Evolutionary conservation across 2,797 vertebrate genomes (phyloP).

Genomic region (Telmatherina bonti): DNA sequence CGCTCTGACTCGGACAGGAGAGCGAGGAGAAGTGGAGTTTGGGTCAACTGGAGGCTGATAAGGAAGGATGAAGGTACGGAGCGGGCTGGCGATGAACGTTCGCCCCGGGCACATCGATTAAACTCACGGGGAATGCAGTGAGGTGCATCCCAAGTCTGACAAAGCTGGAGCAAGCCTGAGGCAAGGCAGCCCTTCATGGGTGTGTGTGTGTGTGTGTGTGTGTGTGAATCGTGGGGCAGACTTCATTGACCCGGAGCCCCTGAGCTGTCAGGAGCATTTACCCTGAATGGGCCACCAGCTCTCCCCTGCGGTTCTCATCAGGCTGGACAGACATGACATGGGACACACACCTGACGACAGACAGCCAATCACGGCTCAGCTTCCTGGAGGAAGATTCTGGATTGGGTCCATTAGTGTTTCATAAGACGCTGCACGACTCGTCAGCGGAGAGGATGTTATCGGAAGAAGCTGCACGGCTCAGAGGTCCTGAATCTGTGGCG

Average conservation of each 20-base stretch:
- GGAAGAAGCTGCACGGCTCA: too few relatives aligned
- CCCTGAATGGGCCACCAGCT: slow-evolving; percentile 36
- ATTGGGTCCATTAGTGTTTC: not conserved
- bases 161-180: slow-evolving; percentile 23
- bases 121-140: slow-evolving; percentile 4
- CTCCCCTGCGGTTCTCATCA: slow-evolving; percentile 36
- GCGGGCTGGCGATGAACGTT: slow-evolving; percentile 10
- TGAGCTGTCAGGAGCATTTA: slow-evolving; percentile 61
- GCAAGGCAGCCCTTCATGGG: slow-evolving; percentile 4
- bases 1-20: not conserved
- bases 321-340: slow-evolving; percentile 10
- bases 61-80: slow-evolving; percentile 23
- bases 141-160: slow-evolving; percentile 25
- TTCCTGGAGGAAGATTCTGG: not conserved
- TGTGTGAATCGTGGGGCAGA: slow-evolving; percentile 8
- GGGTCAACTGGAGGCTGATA: slow-evolving; percentile 14
- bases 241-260: slow-evolving; percentile 36
- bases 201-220: slow-evolving; percentile 5
- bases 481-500: too few relatives aligned
- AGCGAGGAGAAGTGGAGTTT: not conserved
- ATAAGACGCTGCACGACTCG: not conserved
- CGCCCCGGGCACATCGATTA: slow-evolving; percentile 41
- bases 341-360: slow-evolving; percentile 26
- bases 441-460: not conserved
- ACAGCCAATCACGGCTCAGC: not conserved